phyloP scores from a whole-genome alignment of 2,888 invertebrate genomes.

The Andrena bucephala region DNA sequence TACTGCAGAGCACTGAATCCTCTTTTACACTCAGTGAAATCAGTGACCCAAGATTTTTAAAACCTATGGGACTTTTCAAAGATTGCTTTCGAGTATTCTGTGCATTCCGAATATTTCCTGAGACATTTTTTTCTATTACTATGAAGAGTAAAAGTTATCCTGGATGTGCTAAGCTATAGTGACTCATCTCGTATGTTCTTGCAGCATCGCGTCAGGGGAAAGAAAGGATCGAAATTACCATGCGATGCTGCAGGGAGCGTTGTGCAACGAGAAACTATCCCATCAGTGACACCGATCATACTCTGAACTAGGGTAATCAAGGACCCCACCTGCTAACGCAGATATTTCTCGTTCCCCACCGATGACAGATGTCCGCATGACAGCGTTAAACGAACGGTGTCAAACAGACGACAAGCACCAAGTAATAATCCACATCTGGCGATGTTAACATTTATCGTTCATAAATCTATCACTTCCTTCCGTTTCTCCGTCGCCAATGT shows the following conservation, averaged over 20 bases:
- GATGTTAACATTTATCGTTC: not conserved
- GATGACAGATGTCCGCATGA: conserved; percentile 24
- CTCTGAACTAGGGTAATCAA: conserved; percentile 56
- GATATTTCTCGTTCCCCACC: conserved; percentile 39
- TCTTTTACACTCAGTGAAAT: too few relatives aligned
- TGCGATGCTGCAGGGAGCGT: conserved; percentile 6
- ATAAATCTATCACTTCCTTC: not conserved
- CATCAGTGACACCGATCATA: not conserved
- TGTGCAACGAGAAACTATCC: not conserved
- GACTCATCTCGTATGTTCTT: too few relatives aligned
- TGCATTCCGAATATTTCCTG: too few relatives aligned
- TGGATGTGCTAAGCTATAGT: too few relatives aligned
- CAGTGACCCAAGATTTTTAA: too few relatives aligned
- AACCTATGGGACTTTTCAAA: too few relatives aligned
- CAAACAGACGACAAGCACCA: not conserved
- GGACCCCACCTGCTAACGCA: conserved; percentile 54
- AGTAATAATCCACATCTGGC: conserved; percentile 3
- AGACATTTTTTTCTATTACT: too few relatives aligned
- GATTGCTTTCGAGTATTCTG: too few relatives aligned
- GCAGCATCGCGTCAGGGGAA: too few relatives aligned
- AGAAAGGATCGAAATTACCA: not conserved
- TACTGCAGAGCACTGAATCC: too few relatives aligned
- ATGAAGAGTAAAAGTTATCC: too few relatives aligned
- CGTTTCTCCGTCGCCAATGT: not conserved
- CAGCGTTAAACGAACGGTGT: conserved; percentile 27